Percentiles rank a stretch among this genome's conserved stretches.
These are phyloP conservation scores for Myiagra hebetior DNA, from an alignment of 2,113 vertebrate species.

Conservation along the genomic window DNA sequence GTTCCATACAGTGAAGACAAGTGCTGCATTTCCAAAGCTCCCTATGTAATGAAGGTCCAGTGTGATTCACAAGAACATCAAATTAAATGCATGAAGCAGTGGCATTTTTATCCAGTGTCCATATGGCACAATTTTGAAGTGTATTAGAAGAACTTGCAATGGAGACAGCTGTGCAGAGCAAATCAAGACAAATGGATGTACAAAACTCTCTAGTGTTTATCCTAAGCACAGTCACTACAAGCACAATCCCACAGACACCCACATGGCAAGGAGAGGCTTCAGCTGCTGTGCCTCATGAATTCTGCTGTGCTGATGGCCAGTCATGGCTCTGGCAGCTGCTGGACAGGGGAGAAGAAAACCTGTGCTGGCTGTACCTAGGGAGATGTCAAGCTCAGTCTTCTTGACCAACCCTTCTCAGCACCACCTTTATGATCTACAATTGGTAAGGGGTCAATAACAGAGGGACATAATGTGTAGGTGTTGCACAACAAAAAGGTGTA, in stretches of 20 bases:
- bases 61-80: neutral
- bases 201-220: neutral
- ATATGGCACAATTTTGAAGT: neutral
- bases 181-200: neutral
- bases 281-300: neutral
- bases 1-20: neutral
- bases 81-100: neutral
- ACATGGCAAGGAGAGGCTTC: neutral
- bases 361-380: accelerated
- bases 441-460: neutral
- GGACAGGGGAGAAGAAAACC: neutral
- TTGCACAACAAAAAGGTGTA: neutral
- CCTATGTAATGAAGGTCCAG: neutral
- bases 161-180: neutral
- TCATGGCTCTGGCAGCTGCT: neutral
- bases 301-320: neutral
- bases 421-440: neutral
- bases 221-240: neutral
- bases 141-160: neutral
- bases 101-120: neutral
- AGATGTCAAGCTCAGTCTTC: neutral
- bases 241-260: too few relatives aligned
- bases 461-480: neutral
- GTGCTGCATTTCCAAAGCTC: neutral
- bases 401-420: neutral